These are phyloP conservation scores for Hoplodrina ambigua DNA, from an alignment of 2,888 invertebrate species.

Conservation along the genomic window DNA sequence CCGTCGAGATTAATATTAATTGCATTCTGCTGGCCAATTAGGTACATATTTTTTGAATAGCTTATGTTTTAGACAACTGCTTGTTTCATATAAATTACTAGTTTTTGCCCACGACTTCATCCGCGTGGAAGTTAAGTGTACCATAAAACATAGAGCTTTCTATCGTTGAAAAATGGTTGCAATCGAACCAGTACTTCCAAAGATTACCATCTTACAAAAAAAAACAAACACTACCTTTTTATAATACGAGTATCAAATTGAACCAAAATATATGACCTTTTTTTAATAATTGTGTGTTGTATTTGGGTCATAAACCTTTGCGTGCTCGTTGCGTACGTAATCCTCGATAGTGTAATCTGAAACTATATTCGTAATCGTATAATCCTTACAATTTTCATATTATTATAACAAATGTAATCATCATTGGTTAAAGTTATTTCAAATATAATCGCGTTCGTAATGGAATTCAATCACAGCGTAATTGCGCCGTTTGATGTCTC, in stretches of 20 bases:
- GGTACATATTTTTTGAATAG: neutral
- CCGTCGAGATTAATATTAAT: conserved; percentile 15
- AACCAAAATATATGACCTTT: neutral
- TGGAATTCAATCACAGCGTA: conserved; percentile 59
- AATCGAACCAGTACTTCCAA: too few relatives aligned
- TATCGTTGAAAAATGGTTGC: too few relatives aligned
- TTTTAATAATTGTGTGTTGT: neutral
- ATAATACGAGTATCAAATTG: too few relatives aligned
- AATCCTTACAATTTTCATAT: conserved; percentile 49
- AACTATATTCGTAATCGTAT: conserved; percentile 42
- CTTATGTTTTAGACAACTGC: neutral
- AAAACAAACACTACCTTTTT: too few relatives aligned
- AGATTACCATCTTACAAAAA: too few relatives aligned
- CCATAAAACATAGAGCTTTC: too few relatives aligned
- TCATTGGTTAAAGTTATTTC: conserved; percentile 52
- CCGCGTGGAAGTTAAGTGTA: too few relatives aligned
- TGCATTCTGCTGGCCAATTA: conserved; percentile 7
- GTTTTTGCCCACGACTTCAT: too few relatives aligned
- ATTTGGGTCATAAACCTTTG: conserved; percentile 29
- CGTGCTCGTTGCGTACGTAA: conserved; percentile 27
- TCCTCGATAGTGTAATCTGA: conserved; percentile 20
- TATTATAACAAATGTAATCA: conserved; percentile 54
- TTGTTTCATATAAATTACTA: neutral
- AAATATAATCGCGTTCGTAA: conserved; percentile 58
- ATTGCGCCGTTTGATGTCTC: conserved; percentile 61